phyloP scores from a whole-genome alignment of 2,888 invertebrate species.

The Tortrix viridana region DNA sequence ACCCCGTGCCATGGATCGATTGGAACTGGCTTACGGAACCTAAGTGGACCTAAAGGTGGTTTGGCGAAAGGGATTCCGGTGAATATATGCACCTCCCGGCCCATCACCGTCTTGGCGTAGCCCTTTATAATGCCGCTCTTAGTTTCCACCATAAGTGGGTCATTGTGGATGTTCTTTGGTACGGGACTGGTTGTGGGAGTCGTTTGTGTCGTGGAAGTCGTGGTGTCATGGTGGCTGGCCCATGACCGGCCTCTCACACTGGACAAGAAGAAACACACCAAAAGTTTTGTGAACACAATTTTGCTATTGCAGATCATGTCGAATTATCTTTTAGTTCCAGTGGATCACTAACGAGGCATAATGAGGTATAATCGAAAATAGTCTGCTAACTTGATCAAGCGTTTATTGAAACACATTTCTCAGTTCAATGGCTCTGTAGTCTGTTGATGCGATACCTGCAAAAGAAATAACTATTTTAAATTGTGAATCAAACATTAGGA shows the following conservation, averaged over 20 bases:
- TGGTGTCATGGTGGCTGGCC: constrained; percentile 81
- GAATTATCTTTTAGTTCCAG: constrained; percentile 44
- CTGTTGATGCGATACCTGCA: constrained; percentile 17
- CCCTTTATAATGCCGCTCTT: constrained; percentile 92
- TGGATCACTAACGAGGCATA: constrained; percentile 57
- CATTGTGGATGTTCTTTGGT: constrained; percentile 83
- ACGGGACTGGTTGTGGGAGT: constrained; percentile 75
- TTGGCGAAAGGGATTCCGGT: constrained; percentile 96
- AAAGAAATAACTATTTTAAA: constrained; percentile 4
- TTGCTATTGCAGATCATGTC: constrained; percentile 71
- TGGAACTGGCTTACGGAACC: constrained; percentile 94
- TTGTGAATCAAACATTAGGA: neutral
- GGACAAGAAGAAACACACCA: constrained; percentile 65
- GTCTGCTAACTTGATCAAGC: constrained; percentile 72
- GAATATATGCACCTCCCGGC: constrained; percentile 94
- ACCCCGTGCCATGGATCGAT: constrained; percentile 95
- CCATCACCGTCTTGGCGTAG: constrained; percentile 90
- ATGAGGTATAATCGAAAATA: constrained; percentile 68
- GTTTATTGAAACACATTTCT: constrained; percentile 79
- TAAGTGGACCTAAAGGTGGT: constrained; percentile 92
- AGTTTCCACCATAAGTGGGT: constrained; percentile 93
- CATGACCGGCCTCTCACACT: constrained; percentile 72
- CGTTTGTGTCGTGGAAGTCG: constrained; percentile 78
- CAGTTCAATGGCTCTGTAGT: constrained; percentile 44
- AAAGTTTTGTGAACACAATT: constrained; percentile 73